Base-by-base conservation (phyloP, 1,140 invertebrate genomes). In the Drosophila parabipectinata region DNA sequence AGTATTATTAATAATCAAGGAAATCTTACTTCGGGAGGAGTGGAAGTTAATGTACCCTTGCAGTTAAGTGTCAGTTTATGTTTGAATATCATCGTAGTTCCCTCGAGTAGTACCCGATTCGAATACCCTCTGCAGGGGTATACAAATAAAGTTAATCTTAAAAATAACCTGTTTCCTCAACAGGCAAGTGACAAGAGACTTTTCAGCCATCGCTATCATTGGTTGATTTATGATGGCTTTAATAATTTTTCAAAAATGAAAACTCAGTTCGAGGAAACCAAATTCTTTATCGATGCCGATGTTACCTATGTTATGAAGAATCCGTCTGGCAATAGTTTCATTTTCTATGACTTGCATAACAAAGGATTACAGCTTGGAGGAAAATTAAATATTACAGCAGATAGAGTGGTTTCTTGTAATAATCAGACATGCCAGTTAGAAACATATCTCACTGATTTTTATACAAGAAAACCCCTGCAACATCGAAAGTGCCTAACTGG, bases 311-410 rank as follows among this genome's bases (percentile, higher is more conserved):
- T 39, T 1, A 9, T 28, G 9, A 28, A 37, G 0, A 45, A 34
- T 50, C 10, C 12, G 1, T 15, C n/a, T 1, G 1, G 18, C 18
- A 28, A 9, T 0, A 30, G 15, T 24, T 89, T 63, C 28, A 54
- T 79, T 1, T 39, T 79, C 1, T 91, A 79, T 15, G 90, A 91
- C 85, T 12, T 91, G 2, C 76, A 90, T 26, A 91, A 91, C 28
- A 91, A 91, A 64, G 90, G 77, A 0, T 62, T 62, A 1, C 72
- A 88, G 15, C 24, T 90, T 3, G 90, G 90, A 1, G 77, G 59
- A 1, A 45, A 58, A 14, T 28, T 91, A 0, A 91, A 91, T 60
- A 67, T 91, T 18, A 91, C 90, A 0, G 37, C 54, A 1, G 85
- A 91, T 72, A 73, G 52, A 15, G 67, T 90, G 51, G 64, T 91